Percentiles rank a stretch among this genome's conserved stretches.
Conservation (phyloP, 1,140 invertebrate genomes). For the Calycopis cecrops region DNA sequence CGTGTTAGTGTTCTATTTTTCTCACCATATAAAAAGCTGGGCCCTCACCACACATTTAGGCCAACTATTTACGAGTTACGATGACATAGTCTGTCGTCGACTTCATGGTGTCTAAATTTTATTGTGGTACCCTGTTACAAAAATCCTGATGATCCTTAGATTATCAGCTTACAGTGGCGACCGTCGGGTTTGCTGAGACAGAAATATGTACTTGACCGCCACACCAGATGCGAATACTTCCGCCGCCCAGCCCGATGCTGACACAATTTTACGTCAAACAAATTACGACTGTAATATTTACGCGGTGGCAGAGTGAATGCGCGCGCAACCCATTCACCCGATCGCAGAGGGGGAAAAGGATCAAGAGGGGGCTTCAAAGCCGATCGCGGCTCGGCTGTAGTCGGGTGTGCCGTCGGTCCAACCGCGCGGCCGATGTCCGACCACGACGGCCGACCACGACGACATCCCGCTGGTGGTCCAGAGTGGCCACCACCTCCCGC, state of each 20-base stretch:
- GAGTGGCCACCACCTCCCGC: slow-evolving; percentile 52
- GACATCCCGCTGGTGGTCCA: slow-evolving; percentile 67
- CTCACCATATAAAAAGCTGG: too few relatives aligned
- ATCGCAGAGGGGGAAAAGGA: slow-evolving; percentile 16
- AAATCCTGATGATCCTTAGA: too few relatives aligned
- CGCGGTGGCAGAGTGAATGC: slow-evolving; percentile 29
- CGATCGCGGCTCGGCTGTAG: slow-evolving; percentile 21
- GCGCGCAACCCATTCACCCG: slow-evolving; percentile 61
- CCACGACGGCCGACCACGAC: slow-evolving; percentile 64
- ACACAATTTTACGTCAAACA: slow-evolving; percentile 20
- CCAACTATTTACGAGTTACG: too few relatives aligned
- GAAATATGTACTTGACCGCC: not conserved
- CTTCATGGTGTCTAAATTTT: too few relatives aligned
- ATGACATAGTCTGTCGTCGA: too few relatives aligned
- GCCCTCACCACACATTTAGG: too few relatives aligned
- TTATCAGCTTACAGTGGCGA: too few relatives aligned
- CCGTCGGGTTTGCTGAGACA: too few relatives aligned
- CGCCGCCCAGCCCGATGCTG: not conserved
- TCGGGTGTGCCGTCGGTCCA: slow-evolving; percentile 33
- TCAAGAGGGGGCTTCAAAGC: slow-evolving; percentile 23
- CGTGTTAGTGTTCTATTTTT: too few relatives aligned
- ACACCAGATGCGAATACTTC: not conserved
- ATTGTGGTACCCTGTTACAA: too few relatives aligned
- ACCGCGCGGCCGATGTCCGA: slow-evolving; percentile 38
- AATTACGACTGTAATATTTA: slow-evolving; percentile 30